Evolutionary conservation across 2,888 invertebrate genomes (phyloP), one percentile per base, ranked within the genome.

Genomic region (Tenthredo livida): DNA sequence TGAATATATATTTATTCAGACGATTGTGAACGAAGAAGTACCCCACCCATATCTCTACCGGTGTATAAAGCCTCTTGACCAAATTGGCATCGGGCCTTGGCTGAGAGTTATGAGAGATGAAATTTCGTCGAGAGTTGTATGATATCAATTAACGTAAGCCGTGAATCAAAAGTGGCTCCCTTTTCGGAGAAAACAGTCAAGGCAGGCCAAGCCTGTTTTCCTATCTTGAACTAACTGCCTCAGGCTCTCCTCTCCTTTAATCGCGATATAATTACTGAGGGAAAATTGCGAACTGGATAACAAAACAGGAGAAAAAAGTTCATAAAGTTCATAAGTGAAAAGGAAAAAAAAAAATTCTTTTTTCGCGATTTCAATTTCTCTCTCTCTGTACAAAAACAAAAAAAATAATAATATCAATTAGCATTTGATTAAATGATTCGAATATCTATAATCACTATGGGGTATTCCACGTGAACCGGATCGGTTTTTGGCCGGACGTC

Each of bases 1-100:
- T 73, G 73, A 73, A 73, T 75, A 75, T 75, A 75, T 75, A 75
- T 75, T 75, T 77, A 77, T 77, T 54, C 77, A 77, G 50, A 50
- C 29, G 33, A 77, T 50, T 25, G 17, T 50, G 50, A 77, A 77
- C 17, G 25, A 77, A 47, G 77, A 77, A 73, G 73, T 73, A 73
- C 43, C 40, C 10, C 12, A 43, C 67, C 67, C 6, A 67, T 29
- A 29, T 15, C 67, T 29, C 6, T 15, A 25, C 21, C 12, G 5
- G 21, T 73, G 43, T 73, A 73, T 21, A 29, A 73, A 43, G 43
- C 40, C 73, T 43, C 73, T 73, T 43, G 40, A 73, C 73, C 73
- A 73, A 73, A 73, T 73, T 73, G 73, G 73, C 73, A 73, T 43
- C 43, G n/a, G 43, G 43, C 43, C 40, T 73, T 17, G 40, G 21